These are phyloP conservation scores for Prosopocoilus inquinatus DNA, from an alignment of 2,888 invertebrate genomes.

Conservation along the genomic window DNA sequence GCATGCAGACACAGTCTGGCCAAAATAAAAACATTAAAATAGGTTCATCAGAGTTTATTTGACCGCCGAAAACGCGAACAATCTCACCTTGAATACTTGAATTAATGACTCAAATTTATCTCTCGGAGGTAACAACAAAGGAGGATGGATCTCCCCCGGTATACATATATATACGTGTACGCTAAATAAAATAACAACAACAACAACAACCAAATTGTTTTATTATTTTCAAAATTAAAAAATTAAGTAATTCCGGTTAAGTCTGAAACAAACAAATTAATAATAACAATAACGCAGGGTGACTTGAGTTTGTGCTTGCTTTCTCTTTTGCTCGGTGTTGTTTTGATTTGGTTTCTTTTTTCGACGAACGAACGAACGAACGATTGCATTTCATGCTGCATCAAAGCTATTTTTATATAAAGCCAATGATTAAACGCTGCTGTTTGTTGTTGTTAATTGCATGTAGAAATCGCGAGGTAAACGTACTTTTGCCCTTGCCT, in stretches of 20 bases:
- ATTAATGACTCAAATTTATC: slow-evolving; percentile 7
- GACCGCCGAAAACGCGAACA: slow-evolving; percentile 30
- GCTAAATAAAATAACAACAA: too few relatives aligned
- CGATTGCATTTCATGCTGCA: slow-evolving; percentile 3
- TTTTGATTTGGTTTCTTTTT: background rate
- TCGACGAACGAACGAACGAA: too few relatives aligned
- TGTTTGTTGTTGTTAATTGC: slow-evolving; percentile 19
- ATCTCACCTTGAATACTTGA: slow-evolving; percentile 36
- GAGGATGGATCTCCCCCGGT: background rate
- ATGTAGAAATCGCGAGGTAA: slow-evolving; percentile 39
- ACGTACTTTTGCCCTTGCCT: slow-evolving; percentile 50
- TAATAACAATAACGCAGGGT: background rate
- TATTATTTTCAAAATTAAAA: too few relatives aligned
- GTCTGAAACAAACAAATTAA: background rate
- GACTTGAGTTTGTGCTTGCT: too few relatives aligned
- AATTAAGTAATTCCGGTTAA: background rate
- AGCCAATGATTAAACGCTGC: slow-evolving; percentile 12
- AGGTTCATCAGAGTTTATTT: slow-evolving; percentile 35
- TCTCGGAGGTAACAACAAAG: slow-evolving; percentile 7
- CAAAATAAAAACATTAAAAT: slow-evolving; percentile 34
- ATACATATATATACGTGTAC: background rate
- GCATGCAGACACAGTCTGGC: slow-evolving; percentile 45
- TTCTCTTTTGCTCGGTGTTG: too few relatives aligned
- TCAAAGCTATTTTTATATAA: slow-evolving; percentile 4
- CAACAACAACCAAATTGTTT: too few relatives aligned